Base-by-base conservation (phyloP, 2,888 invertebrate species). In the Dasypogon diadema region DNA sequence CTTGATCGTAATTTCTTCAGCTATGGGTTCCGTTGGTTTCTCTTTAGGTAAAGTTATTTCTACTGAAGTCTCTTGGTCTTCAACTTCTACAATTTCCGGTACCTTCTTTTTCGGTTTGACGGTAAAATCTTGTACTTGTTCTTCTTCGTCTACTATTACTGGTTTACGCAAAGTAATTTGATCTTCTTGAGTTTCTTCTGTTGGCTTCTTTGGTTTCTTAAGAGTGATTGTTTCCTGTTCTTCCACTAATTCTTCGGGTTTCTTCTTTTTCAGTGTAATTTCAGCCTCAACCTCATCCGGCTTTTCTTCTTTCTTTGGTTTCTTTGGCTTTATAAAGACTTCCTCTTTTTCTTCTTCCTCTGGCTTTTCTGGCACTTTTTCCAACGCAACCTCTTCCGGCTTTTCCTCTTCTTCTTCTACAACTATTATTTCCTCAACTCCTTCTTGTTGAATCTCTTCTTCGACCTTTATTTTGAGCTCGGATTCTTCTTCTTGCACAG, bases 121-220 rank as follows among this genome's bases (percentile, higher is more conserved):
- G 1, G 83, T 81, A 30, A 83, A 79, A 4, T 86, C 85, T 55
- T 82, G 82, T 1, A 81, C 79, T 72, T 80, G 79, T 77, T 84
- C 84, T 70, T 82, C 68, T 56, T 70, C 30, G 26, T 56, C 68
- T 16, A 37, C 82, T 56, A 82, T 80, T 0, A 70, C 60, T 1
- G 80, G 80, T 65, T 82, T 82, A 51, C 80, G 56, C 2, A 70
- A 30, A 6, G 54, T 54, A 12, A 70, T 16, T 77, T 81, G 78
- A 77, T 82, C 81, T 1, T 82, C 80, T 72, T 79, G 81, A 34
- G 79, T 77, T 76, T 82, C 82, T 78, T 84, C 80, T 0, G 72
- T 76, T 42, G 78, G 81, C 75, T 46, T n/a, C 12, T 60, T 60
- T 22, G 46, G 65, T 65, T 65, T 65, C 26, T 65, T 65, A 3